phyloP scores from a whole-genome alignment of 1,140 invertebrate genomes.

The Pteromalus puparum region DNA sequence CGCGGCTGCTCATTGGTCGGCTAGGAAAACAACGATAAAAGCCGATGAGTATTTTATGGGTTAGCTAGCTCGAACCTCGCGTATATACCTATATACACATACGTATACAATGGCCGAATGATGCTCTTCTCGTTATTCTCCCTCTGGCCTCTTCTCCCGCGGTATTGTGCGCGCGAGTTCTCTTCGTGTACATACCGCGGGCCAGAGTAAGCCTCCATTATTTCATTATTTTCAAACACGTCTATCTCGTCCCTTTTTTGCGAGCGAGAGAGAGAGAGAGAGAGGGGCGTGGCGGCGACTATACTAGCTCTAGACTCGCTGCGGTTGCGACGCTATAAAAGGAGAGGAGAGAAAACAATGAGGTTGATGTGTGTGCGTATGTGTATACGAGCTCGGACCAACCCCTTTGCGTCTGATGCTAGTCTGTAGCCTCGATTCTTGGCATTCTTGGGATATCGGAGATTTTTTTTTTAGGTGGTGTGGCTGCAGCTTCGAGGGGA shows the following conservation, averaged over 20 bases:
- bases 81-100: slow-evolving; percentile 59
- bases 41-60: slow-evolving; percentile 75
- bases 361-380: not conserved
- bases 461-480: not conserved
- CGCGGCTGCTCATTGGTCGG: slow-evolving; percentile 64
- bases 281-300: not conserved
- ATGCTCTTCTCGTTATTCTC: slow-evolving; percentile 28
- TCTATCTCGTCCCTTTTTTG: slow-evolving; percentile 49
- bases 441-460: not conserved
- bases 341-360: not conserved
- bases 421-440: not conserved
- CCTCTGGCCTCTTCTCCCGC: not conserved
- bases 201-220: slow-evolving; percentile 66
- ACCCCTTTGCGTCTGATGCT: slow-evolving; percentile 11
- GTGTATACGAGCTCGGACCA: slow-evolving; percentile 12
- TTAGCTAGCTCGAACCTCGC: slow-evolving; percentile 52
- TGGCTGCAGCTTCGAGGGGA: not conserved
- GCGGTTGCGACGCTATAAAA: not conserved
- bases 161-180: slow-evolving; percentile 4
- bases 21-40: slow-evolving; percentile 74
- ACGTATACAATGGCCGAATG: slow-evolving; percentile 65
- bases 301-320: not conserved
- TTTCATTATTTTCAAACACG: slow-evolving; percentile 73
- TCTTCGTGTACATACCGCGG: not conserved
- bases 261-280: slow-evolving; percentile 8